phyloP scores from a whole-genome alignment of 2,113 vertebrate genomes.

The Forbesichthys papilliferus region DNA sequence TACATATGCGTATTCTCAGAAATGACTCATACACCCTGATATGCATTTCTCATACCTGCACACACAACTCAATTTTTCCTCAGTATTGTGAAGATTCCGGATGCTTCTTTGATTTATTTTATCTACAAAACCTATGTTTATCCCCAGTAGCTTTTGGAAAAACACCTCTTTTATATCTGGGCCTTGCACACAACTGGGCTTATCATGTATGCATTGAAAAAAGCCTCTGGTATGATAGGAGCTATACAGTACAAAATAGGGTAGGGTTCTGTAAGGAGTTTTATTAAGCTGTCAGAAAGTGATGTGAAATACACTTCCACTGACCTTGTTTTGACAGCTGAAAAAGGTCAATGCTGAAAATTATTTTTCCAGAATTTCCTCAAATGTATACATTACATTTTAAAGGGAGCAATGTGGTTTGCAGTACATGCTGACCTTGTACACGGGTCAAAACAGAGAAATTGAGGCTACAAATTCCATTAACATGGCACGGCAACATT shows the following conservation, averaged over 20 bases:
- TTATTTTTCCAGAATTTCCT: constrained; percentile 1
- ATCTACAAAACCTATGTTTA: constrained; percentile 35
- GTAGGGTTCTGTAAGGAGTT: constrained; percentile 41
- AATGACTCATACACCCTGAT: constrained; percentile 1
- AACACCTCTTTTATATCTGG: constrained; percentile 45
- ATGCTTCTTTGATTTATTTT: constrained; percentile 35
- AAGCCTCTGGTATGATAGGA: constrained; percentile 47
- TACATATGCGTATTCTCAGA: too few relatives aligned
- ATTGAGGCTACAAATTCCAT: too few relatives aligned
- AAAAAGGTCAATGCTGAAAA: constrained; percentile 26
- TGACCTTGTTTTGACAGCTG: constrained; percentile 47
- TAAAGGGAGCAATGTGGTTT: neutral
- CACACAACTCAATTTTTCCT: neutral
- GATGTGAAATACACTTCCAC: constrained; percentile 27
- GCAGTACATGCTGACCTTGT: neutral
- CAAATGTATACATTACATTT: neutral
- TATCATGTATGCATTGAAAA: constrained; percentile 59
- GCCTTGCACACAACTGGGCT: constrained; percentile 31
- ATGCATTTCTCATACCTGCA: constrained; percentile 12
- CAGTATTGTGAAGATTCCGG: constrained; percentile 14
- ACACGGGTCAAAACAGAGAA: too few relatives aligned
- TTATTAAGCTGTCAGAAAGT: constrained; percentile 64
- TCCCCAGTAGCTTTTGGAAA: constrained; percentile 34
- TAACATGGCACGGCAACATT: too few relatives aligned
- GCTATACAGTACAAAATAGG: constrained; percentile 29